phyloP scores from a whole-genome alignment of 37 sponge, comb jelly and placozoan genomes.

The Bolinopsis microptera region DNA sequence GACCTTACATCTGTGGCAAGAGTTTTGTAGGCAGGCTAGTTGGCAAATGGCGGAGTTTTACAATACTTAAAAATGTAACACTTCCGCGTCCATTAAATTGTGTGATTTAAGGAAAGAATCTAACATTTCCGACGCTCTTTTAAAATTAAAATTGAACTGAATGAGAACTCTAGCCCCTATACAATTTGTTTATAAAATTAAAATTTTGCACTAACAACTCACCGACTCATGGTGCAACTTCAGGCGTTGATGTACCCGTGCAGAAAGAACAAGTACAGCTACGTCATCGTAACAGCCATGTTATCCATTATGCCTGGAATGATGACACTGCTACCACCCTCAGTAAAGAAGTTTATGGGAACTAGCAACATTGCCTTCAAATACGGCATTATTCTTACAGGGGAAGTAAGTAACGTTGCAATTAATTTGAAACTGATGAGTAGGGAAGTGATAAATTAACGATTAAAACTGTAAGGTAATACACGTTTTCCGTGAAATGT shows the following conservation, averaged over 20 bases:
- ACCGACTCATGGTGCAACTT: not conserved
- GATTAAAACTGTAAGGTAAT: too few relatives aligned
- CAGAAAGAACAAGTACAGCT: conserved; percentile 20
- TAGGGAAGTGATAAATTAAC: not conserved
- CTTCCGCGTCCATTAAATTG: too few relatives aligned
- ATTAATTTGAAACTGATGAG: not conserved
- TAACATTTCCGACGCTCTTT: too few relatives aligned
- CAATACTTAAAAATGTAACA: too few relatives aligned
- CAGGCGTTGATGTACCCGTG: conserved; percentile 43
- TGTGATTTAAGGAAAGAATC: too few relatives aligned
- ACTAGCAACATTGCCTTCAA: conserved; percentile 44
- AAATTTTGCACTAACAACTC: not conserved
- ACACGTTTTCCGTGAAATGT: too few relatives aligned
- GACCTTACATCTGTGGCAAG: too few relatives aligned
- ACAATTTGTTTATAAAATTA: too few relatives aligned
- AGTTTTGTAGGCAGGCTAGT: too few relatives aligned
- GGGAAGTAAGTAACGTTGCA: not conserved
- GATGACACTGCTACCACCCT: conserved; percentile 51
- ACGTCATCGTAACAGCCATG: conserved; percentile 28
- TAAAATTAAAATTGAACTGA: too few relatives aligned
- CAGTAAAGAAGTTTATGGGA: conserved; percentile 41
- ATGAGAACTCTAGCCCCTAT: too few relatives aligned
- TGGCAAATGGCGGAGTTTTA: not conserved
- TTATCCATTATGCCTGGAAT: conserved; percentile 56
- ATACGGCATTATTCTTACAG: conserved; percentile 25